phyloP scores from a whole-genome alignment of 92 coral and sea anemone species.

The Virgularia gustaviana region DNA sequence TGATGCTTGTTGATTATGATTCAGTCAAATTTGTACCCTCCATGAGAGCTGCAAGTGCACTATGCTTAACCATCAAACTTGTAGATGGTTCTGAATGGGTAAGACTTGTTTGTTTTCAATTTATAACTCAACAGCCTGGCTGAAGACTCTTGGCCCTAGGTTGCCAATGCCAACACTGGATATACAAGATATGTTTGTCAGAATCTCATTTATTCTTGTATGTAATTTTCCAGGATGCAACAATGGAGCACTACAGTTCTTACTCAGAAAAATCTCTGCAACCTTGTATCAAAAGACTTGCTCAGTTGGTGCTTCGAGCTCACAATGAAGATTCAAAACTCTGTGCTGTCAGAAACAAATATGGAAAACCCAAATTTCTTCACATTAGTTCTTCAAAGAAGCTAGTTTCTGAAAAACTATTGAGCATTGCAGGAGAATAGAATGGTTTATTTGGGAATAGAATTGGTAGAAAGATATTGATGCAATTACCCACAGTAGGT shows the following conservation, averaged over 20 bases:
- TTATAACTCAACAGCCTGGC: neutral
- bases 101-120: neutral
- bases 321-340: conserved; percentile 55
- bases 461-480: too few relatives aligned
- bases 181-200: neutral
- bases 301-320: conserved; percentile 52
- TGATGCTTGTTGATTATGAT: conserved; percentile 72
- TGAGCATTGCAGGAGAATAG: conserved; percentile 42
- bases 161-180: neutral
- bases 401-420: conserved; percentile 40
- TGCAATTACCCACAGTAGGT: too few relatives aligned
- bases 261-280: conserved; percentile 61
- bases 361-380: conserved; percentile 71
- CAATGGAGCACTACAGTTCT: conserved; percentile 79
- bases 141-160: neutral
- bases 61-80: conserved; percentile 64
- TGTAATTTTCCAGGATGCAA: conserved; percentile 53
- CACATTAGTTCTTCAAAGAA: conserved; percentile 54
- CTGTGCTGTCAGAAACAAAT: conserved; percentile 73
- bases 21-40: conserved; percentile 78
- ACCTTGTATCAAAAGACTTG: conserved; percentile 75
- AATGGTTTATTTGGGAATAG: too few relatives aligned
- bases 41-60: conserved; percentile 86
- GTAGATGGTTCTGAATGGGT: conserved; percentile 70
- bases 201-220: neutral